Evolutionary conservation across 2,888 invertebrate species (phyloP), one percentile per base, ranked within the genome.

Genomic region (Hirtodrosophila trivittata): DNA sequence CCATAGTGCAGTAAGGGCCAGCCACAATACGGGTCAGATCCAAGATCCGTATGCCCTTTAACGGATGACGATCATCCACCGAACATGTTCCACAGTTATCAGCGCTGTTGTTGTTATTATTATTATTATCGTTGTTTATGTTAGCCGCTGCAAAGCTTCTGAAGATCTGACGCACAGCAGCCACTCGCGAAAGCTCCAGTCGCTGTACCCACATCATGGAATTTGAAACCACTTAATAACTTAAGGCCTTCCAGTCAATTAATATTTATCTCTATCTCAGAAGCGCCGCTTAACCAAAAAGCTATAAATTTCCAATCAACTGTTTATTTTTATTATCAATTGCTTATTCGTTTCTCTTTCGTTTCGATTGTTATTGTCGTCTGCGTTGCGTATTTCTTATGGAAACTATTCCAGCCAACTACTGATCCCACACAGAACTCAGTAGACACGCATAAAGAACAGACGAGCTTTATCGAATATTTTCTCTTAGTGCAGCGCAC

Each of bases 1-100:
- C 93, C 98, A 98, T 97, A 0, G 98, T 95, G 89, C 98, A 98
- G 88, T 95, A 96, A 0, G 98, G 98, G 0, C 98, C 98, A 13
- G 98, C 98, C 1, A 98, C 93, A 33, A 98, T 95, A 77, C 98
- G 92, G 4, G 96, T 95, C 64, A 97, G 89, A 91, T 97, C 97
- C 62, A 97, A 89, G 9, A 97, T 93, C 82, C 94, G 93, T 30
- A 97, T 91, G 59, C 94, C 95, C 55, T 92, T 91, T 35, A 97
- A 89, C 12, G 96, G 94, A 57, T 94, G 93, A n/a, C 74, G 62
- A 3, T 87, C 83, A n/a, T 71, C 81, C 14, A 69, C 66, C 10
- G 47, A n/a, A 21, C 18, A 21, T 21, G 18, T 21, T 21, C 18
- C 18, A 21, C 2, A 21, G 18, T 62, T 25, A 37, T 45, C 12